These are phyloP conservation scores for Sebastes diaconus DNA, from an alignment of 2,797 vertebrate species.

Conservation along the genomic window DNA sequence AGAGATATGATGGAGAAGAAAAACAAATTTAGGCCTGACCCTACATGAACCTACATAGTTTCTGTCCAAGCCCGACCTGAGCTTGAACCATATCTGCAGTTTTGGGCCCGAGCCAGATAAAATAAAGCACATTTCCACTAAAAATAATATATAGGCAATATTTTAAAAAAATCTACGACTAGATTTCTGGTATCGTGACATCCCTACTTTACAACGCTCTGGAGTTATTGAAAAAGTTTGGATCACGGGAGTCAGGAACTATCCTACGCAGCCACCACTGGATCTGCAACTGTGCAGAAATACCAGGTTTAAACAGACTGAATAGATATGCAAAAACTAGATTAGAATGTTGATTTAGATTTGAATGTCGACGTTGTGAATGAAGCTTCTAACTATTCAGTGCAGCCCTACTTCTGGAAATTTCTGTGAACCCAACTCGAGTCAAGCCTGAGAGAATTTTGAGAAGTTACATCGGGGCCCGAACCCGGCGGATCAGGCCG, in stretches of 20 bases:
- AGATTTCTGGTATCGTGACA: too few species aligned
- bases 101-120: neutral
- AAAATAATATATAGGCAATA: too few species aligned
- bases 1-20: neutral
- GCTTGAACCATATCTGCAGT: neutral
- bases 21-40: neutral
- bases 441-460: neutral
- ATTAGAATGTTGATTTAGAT: neutral
- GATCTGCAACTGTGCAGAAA: neutral
- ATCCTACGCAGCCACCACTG: too few species aligned
- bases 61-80: neutral
- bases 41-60: neutral
- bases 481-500: too few species aligned
- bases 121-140: neutral
- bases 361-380: neutral
- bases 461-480: neutral
- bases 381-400: neutral
- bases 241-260: neutral
- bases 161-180: too few species aligned
- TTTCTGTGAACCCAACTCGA: neutral
- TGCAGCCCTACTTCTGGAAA: neutral
- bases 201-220: too few species aligned
- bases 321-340: neutral
- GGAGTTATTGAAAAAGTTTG: neutral
- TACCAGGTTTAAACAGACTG: neutral